Evolutionary conservation across 2,888 invertebrate species (phyloP).

Genomic region (Latheticus oryzae): DNA sequence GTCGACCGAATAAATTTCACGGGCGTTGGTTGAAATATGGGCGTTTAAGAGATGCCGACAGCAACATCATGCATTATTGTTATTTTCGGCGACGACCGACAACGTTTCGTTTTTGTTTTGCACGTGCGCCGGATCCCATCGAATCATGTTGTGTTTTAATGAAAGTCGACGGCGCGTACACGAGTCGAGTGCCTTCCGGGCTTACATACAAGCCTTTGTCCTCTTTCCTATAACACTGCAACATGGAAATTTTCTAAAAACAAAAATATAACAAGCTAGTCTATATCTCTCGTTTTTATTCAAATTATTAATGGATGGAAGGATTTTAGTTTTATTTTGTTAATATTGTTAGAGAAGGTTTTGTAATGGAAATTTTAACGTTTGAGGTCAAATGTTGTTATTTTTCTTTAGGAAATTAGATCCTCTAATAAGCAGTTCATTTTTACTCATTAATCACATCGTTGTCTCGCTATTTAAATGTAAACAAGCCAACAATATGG

Average conservation of each 20-base stretch:
- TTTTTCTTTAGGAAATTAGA: too few species aligned
- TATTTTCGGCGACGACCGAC: slow-evolving; percentile 20
- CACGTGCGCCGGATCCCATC: slow-evolving; percentile 20
- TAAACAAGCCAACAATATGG: slow-evolving; percentile 48
- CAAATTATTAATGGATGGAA: slow-evolving; percentile 32
- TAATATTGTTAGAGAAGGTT: slow-evolving; percentile 10
- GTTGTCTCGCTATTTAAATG: slow-evolving; percentile 44
- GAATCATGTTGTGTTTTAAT: slow-evolving; percentile 26
- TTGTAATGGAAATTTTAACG: too few species aligned
- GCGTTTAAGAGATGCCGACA: slow-evolving; percentile 29
- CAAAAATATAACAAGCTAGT: slow-evolving; percentile 30
- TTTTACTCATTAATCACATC: slow-evolving; percentile 45
- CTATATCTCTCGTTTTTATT: slow-evolving; percentile 8
- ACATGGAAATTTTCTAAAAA: slow-evolving; percentile 35
- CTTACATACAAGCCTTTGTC: slow-evolving; percentile 23
- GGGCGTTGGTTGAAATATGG: slow-evolving; percentile 30
- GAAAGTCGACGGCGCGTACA: slow-evolving; percentile 34
- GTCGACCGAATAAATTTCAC: slow-evolving; percentile 36
- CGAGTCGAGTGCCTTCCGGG: slow-evolving; percentile 19
- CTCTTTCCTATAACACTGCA: slow-evolving; percentile 25
- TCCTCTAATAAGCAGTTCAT: slow-evolving; percentile 13
- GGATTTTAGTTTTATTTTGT: slow-evolving; percentile 24
- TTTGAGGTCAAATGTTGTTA: too few species aligned
- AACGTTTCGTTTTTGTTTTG: slow-evolving; percentile 15
- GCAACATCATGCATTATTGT: slow-evolving; percentile 29